A percentile compares a stretch with the other conserved stretches of the same genome.
These are phyloP conservation scores for Phyllostomus hastatus DNA, from an alignment of 2,113 vertebrate genomes.

Conservation along the genomic window DNA sequence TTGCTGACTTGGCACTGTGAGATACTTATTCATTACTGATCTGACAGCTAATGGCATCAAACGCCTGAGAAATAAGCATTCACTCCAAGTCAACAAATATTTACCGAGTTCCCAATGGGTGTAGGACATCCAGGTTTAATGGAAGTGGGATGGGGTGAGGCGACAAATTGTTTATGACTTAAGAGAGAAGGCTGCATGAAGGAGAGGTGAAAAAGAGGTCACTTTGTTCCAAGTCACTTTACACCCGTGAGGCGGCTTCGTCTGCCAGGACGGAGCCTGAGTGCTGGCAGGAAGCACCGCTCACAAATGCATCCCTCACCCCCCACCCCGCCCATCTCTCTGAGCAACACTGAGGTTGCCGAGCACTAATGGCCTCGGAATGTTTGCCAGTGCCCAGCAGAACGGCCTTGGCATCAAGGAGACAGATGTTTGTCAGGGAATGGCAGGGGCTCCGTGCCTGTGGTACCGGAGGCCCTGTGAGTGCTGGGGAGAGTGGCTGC, in stretches of 20 bases:
- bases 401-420: constrained; percentile 74
- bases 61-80: constrained; percentile 30
- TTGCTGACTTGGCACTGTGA: background rate
- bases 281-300: constrained; percentile 49
- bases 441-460: constrained; percentile 51
- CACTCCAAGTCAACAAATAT: constrained; percentile 31
- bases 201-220: constrained; percentile 13
- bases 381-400: constrained; percentile 57
- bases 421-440: constrained; percentile 75
- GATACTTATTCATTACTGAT: background rate
- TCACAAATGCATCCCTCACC: constrained; percentile 27
- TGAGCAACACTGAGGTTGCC: constrained; percentile 39
- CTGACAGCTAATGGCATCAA: constrained; percentile 3
- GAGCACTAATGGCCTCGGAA: constrained; percentile 57
- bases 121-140: background rate
- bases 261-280: constrained; percentile 36
- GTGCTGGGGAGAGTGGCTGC: constrained; percentile 54
- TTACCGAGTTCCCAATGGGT: background rate
- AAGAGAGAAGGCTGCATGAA: background rate
- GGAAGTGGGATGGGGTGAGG: background rate
- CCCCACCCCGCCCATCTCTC: background rate
- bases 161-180: background rate
- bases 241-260: constrained; percentile 9
- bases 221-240: constrained; percentile 8
- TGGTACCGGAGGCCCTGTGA: constrained; percentile 46